Percentiles rank a stretch among this genome's conserved stretches.
phyloP scores from a whole-genome alignment of 1,140 invertebrate genomes.

The Eriosoma lanigerum region DNA sequence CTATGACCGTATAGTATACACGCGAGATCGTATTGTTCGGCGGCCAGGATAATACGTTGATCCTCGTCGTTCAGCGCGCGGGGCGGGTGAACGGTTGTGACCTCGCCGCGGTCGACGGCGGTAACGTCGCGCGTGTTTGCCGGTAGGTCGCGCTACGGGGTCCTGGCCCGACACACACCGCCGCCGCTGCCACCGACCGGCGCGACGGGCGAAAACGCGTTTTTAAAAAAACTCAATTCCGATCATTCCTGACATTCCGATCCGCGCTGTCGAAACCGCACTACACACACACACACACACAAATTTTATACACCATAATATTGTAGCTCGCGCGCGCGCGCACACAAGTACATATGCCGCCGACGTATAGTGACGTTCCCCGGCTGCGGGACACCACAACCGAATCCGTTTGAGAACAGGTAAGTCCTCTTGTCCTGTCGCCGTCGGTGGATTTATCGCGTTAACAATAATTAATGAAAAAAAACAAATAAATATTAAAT shows the following conservation, averaged over 20 bases:
- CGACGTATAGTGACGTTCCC: constrained; percentile 18
- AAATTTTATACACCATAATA: too few species aligned
- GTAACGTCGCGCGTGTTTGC: constrained; percentile 38
- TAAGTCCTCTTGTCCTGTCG: not conserved
- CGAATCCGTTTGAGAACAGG: constrained; percentile 37
- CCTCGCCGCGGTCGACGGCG: constrained; percentile 26
- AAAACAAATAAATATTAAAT: too few species aligned
- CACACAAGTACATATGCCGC: not conserved
- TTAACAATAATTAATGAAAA: not conserved
- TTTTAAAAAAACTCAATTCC: constrained; percentile 52
- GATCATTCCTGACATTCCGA: constrained; percentile 51
- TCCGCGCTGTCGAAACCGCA: constrained; percentile 49
- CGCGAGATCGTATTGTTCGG: not conserved
- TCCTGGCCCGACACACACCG: constrained; percentile 4
- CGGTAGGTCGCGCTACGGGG: not conserved
- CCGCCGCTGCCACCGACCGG: not conserved
- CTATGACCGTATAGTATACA: not conserved
- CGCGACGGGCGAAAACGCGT: constrained; percentile 44
- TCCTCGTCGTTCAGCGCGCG: not conserved
- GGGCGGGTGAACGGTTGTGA: constrained; percentile 21
- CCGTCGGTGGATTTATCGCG: not conserved
- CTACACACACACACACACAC: not conserved
- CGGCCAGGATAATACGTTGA: not conserved
- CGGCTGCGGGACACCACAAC: constrained; percentile 26
- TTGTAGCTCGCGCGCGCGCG: not conserved